Evolutionary conservation across 2,888 invertebrate species (phyloP).

Genomic region (Dynastes hyllus): DNA sequence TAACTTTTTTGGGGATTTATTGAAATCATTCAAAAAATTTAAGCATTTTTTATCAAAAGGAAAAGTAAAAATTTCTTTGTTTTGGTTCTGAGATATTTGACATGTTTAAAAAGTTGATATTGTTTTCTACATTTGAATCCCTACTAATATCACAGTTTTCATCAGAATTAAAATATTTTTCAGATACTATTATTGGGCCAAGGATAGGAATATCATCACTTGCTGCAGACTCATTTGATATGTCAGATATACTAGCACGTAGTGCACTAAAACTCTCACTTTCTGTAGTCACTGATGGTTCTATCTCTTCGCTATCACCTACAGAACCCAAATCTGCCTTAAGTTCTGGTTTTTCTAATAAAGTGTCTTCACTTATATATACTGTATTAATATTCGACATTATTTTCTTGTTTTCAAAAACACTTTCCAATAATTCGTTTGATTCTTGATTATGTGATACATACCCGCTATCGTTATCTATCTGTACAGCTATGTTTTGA

Average conservation of each 20-base stretch:
- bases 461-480: conserved; percentile 69
- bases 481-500: conserved; percentile 53
- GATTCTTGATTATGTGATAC: conserved; percentile 67
- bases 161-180: conserved; percentile 20
- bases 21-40: background rate
- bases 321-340: background rate
- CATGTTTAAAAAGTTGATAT: conserved; percentile 40
- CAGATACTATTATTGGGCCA: conserved; percentile 26
- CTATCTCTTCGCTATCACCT: conserved; percentile 42
- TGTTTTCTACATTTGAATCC: conserved; percentile 50
- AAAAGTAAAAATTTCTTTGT: too few species aligned
- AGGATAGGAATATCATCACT: conserved; percentile 39
- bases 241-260: conserved; percentile 49
- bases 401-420: conserved; percentile 1
- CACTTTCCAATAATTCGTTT: conserved; percentile 58
- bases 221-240: conserved; percentile 47
- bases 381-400: conserved; percentile 58
- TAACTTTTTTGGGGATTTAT: background rate
- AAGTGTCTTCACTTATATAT: conserved; percentile 66
- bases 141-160: conserved; percentile 46
- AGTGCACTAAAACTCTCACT: conserved; percentile 50
- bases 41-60: too few species aligned
- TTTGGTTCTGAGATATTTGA: conserved; percentile 22
- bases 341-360: conserved; percentile 65
- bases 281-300: conserved; percentile 43